Base-by-base conservation (phyloP, 2,888 invertebrate species). In the Epiperipatus broadwayi region DNA sequence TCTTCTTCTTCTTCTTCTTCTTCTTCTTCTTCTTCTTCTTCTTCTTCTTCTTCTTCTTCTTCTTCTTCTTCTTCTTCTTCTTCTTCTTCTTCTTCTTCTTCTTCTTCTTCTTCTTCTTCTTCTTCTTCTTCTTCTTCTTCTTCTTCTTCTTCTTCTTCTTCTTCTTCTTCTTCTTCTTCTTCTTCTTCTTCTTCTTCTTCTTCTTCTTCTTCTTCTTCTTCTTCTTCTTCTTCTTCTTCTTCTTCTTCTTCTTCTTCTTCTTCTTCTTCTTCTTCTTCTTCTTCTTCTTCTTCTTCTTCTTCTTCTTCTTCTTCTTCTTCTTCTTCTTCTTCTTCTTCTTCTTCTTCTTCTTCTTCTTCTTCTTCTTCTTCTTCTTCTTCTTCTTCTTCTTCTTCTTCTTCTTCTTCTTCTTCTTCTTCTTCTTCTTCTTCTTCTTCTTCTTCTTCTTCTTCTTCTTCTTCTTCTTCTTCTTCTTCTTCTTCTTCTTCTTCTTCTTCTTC, bases 1-100 rank as follows among this genome's bases (percentile, higher is more conserved):
- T 25, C 25, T 25, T 25, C 25, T 25, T 25, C 25, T 25, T 25
- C 25, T 25, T 25, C 25, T 25, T 25, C 25, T 25, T 25, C 25
- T 25, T 25, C 25, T 25, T 25, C 25, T 25, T 25, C 25, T 25
- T 25, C 25, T 25, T 25, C 25, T 25, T 25, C 25, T 25, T 25
- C 25, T 25, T 25, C 25, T 25, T 25, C 25, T 25, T 25, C 25
- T 25, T 25, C 25, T 25, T 25, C 25, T 25, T 25, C 25, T 25
- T 25, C 25, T 25, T 25, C 25, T 25, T 25, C 25, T 25, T 25
- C 25, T 25, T 25, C 25, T 25, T 25, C 25, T 25, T 25, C 25
- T 25, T 25, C 25, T 25, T 25, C 25, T 25, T 25, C 25, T 25
- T 25, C 25, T 25, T 25, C 25, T 25, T 25, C 25, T 25, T 25